These are phyloP conservation scores for Bufo bufo DNA, from an alignment of 2,113 vertebrate genomes.

Conservation along the genomic window DNA sequence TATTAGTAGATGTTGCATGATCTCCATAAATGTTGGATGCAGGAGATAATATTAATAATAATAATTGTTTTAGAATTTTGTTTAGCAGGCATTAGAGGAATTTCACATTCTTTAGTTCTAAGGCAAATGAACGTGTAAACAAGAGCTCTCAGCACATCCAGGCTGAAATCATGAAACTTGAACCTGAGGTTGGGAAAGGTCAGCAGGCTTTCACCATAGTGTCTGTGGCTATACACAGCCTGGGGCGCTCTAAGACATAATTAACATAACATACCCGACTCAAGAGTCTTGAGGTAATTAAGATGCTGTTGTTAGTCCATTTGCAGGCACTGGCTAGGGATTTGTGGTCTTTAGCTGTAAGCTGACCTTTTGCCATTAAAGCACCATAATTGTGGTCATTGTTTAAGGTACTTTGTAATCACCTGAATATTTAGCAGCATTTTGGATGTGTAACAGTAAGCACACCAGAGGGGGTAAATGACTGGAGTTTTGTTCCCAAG, in stretches of 20 bases:
- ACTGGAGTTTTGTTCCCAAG: background rate
- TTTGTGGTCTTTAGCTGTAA: conserved; percentile 55
- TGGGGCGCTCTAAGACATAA: conserved; percentile 54
- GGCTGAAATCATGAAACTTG: conserved; percentile 54
- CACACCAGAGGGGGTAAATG: background rate
- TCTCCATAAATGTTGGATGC: background rate
- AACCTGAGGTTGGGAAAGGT: conserved; percentile 58
- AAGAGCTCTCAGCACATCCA: conserved; percentile 50
- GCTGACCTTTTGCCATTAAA: conserved; percentile 56
- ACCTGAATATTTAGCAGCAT: conserved; percentile 46
- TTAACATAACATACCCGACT: conserved; percentile 57
- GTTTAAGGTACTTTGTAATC: conserved; percentile 56
- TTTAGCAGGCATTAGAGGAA: background rate
- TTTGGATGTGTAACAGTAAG: background rate
- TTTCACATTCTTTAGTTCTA: conserved; percentile 27
- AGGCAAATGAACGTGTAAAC: conserved; percentile 51
- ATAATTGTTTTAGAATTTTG: background rate
- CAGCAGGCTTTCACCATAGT: conserved; percentile 55
- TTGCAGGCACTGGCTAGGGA: conserved; percentile 54
- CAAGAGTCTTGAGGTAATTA: conserved; percentile 58
- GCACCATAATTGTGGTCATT: conserved; percentile 57
- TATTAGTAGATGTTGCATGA: background rate
- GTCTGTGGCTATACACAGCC: conserved; percentile 49
- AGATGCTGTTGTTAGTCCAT: conserved; percentile 57
- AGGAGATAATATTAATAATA: background rate